Percentiles rank a stretch among this genome's conserved stretches.
Evolutionary conservation across 2,888 invertebrate species (phyloP).

Genomic region (Drosophila quinaria): DNA sequence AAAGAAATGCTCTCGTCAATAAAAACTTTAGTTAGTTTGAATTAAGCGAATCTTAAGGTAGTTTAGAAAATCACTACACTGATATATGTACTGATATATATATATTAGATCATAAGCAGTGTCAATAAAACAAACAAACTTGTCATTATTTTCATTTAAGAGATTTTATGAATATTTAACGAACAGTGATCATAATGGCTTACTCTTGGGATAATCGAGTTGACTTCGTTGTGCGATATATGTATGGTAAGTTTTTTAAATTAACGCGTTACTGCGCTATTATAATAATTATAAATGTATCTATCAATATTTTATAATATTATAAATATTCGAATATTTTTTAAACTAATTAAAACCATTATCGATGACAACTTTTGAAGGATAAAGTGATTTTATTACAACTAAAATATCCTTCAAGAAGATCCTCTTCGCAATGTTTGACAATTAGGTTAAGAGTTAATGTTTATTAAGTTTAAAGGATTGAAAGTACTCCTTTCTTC

Average conservation of each 20-base stretch:
- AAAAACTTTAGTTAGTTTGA: slow-evolving; percentile 81
- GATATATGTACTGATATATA: slow-evolving; percentile 12
- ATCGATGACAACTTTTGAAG: no score
- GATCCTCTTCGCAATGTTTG: background rate
- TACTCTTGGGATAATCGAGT: slow-evolving; percentile 94
- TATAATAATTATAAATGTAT: background rate
- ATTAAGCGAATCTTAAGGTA: slow-evolving; percentile 84
- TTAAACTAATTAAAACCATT: background rate
- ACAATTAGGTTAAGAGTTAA: background rate
- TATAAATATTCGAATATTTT: background rate
- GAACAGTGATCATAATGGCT: slow-evolving; percentile 87
- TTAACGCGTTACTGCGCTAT: background rate
- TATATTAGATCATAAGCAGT: slow-evolving; percentile 32
- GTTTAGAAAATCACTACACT: slow-evolving; percentile 39
- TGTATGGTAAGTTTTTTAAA: slow-evolving; percentile 89
- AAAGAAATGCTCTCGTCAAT: slow-evolving; percentile 59
- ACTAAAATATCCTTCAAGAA: background rate
- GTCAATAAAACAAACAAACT: slow-evolving; percentile 25
- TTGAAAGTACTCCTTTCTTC: background rate
- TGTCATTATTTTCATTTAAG: slow-evolving; percentile 51
- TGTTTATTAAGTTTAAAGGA: background rate
- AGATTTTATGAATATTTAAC: slow-evolving; percentile 65
- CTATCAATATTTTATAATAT: background rate
- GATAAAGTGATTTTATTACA: background rate
- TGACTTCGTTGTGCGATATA: slow-evolving; percentile 92